Evolutionary conservation across 2,113 vertebrate genomes (phyloP).

Genomic region (Nycticebus coucang): DNA sequence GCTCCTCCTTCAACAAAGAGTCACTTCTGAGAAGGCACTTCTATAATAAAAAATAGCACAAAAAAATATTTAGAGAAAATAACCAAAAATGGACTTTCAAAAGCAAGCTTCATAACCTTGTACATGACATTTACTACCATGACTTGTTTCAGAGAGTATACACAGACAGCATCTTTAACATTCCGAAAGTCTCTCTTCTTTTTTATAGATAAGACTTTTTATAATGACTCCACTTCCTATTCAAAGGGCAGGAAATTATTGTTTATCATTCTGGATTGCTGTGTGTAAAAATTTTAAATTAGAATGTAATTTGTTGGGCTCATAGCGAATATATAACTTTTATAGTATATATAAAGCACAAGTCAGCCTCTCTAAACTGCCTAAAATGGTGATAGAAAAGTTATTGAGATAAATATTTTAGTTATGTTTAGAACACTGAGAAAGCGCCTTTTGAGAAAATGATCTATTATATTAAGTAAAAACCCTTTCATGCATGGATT

Average conservation of each 20-base stretch:
- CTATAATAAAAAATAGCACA: background rate
- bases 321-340: constrained; percentile 31
- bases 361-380: constrained; percentile 32
- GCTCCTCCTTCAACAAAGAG: background rate
- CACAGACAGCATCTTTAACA: background rate
- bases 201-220: background rate
- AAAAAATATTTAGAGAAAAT: background rate
- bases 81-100: background rate
- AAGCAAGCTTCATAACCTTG: background rate
- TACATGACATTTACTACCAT: background rate
- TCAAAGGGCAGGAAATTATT: constrained; percentile 30
- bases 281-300: constrained; percentile 33
- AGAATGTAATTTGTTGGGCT: constrained; percentile 37
- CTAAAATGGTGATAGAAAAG: background rate
- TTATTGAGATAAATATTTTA: constrained; percentile 37
- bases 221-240: background rate
- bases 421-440: background rate
- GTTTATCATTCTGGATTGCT: constrained; percentile 1
- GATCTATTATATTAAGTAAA: background rate
- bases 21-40: constrained; percentile 28
- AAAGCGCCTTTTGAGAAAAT: background rate
- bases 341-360: constrained; percentile 22
- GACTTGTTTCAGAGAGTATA: background rate
- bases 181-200: background rate
- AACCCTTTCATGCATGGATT: background rate